Evolutionary conservation across 2,797 vertebrate genomes (phyloP).

Genomic region (Protosalanx chinensis): DNA sequence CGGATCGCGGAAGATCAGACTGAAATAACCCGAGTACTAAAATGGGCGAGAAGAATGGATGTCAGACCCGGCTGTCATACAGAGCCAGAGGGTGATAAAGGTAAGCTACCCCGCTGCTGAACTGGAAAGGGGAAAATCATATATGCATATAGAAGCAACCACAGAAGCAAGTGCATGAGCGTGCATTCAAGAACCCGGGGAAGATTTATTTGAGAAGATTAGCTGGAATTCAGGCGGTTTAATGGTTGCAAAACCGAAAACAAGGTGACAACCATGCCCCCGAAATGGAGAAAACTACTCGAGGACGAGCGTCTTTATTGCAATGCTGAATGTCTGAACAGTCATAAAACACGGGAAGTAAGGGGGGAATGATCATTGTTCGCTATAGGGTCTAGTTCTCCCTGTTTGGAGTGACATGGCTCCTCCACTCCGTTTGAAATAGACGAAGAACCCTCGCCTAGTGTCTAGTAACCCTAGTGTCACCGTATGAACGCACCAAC

Average conservation of each 20-base stretch:
- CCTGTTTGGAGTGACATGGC: conserved; percentile 28
- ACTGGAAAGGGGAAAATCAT: neutral
- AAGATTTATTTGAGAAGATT: too few species aligned
- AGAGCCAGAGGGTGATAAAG: conserved; percentile 1
- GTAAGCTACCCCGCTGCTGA: neutral
- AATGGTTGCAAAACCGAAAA: neutral
- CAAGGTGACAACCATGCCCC: neutral
- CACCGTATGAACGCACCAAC: conserved; percentile 18
- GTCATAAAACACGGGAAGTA: neutral
- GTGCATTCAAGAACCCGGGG: neutral
- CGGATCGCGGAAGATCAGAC: conserved; percentile 15
- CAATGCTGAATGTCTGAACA: neutral
- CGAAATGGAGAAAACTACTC: neutral
- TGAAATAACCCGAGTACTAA: conserved; percentile 4
- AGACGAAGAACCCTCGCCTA: neutral
- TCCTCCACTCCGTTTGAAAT: neutral
- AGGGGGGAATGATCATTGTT: neutral
- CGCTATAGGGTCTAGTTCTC: neutral
- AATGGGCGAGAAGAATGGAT: neutral
- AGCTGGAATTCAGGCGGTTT: neutral
- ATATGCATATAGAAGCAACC: neutral
- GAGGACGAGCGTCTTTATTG: neutral
- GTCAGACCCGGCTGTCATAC: neutral
- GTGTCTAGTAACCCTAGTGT: too few species aligned
- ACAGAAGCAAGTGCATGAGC: neutral